phyloP scores from a whole-genome alignment of 2,888 invertebrate genomes.

The Drosophila parthenogenetica region DNA sequence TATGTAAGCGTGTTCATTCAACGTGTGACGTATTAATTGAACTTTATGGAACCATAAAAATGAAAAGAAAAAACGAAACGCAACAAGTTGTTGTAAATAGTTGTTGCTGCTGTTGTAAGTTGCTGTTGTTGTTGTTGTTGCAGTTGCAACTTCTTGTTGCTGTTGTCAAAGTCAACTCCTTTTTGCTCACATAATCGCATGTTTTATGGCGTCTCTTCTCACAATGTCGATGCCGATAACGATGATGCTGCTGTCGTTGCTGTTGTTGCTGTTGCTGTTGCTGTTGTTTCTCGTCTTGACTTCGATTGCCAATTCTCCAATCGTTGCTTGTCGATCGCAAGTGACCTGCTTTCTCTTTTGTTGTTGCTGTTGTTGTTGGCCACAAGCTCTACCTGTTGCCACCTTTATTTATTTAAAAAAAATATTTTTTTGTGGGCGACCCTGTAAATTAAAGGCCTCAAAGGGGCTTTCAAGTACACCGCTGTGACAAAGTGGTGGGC shows the following conservation, averaged over 20 bases:
- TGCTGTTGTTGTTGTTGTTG: conserved; percentile 11
- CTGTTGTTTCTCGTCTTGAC: conserved; percentile 1
- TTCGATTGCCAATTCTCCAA: conserved; percentile 59
- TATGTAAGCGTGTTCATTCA: conserved; percentile 40
- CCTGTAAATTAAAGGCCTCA: neutral
- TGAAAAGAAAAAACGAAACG: conserved; percentile 1
- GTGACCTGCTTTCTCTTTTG: conserved; percentile 76
- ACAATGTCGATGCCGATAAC: conserved; percentile 11
- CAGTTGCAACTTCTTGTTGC: conserved; percentile 20
- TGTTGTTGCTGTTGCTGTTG: conserved; percentile 16
- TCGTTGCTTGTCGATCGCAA: conserved; percentile 63
- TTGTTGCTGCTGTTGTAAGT: conserved; percentile 3
- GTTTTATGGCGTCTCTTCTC: conserved; percentile 15
- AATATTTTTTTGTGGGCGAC: neutral
- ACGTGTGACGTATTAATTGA: conserved; percentile 74
- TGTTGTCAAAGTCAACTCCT: conserved; percentile 37
- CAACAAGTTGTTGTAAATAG: conserved; percentile 29
- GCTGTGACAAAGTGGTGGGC: neutral
- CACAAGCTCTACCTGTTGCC: conserved; percentile 46
- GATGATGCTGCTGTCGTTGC: conserved; percentile 19
- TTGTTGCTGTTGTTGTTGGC: conserved; percentile 14
- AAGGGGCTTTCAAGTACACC: neutral
- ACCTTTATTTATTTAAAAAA: neutral
- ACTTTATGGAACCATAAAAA: conserved; percentile 37
- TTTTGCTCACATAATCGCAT: conserved; percentile 49